Conservation (phyloP, 30 jellyfish, hydroid and myxozoan species). For the Aurelia coerulea region DNA sequence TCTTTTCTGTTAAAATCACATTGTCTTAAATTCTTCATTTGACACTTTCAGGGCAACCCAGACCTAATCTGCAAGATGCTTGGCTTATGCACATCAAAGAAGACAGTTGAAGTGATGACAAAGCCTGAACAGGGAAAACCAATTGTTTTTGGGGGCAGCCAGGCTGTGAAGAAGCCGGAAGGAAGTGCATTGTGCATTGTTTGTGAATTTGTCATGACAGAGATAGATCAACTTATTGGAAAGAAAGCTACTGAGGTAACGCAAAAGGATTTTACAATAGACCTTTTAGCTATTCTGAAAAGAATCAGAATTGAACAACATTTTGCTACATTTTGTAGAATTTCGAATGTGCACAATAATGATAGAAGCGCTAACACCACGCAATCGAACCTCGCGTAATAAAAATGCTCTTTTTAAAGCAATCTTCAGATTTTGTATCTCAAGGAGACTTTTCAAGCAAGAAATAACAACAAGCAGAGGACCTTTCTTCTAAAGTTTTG, state of each 20-base stretch:
- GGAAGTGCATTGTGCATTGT: conserved; percentile 57
- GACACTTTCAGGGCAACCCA: conserved; percentile 40
- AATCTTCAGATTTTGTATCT: too few species aligned
- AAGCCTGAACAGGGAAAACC: conserved; percentile 15
- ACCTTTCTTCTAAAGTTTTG: too few species aligned
- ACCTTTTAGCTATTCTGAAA: too few species aligned
- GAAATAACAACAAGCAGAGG: too few species aligned
- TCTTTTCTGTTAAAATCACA: not conserved
- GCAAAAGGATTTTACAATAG: not conserved
- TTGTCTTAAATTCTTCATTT: not conserved
- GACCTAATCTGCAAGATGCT: conserved; percentile 48
- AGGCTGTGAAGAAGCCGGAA: conserved; percentile 36
- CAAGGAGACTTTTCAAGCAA: too few species aligned
- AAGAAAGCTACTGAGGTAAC: conserved; percentile 44
- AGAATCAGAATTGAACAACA: too few species aligned
- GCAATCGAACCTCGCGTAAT: too few species aligned
- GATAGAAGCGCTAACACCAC: too few species aligned
- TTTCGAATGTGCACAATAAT: too few species aligned
- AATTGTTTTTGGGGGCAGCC: conserved; percentile 29
- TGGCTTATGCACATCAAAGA: conserved; percentile 49
- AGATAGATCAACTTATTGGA: conserved; percentile 19
- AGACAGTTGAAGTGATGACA: conserved; percentile 8
- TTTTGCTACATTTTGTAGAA: too few species aligned
- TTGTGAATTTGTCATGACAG: conserved; percentile 64
- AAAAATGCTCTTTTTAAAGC: not conserved